Base-by-base conservation (phyloP, 2,797 vertebrate genomes). In the Adelosebastes latens region DNA sequence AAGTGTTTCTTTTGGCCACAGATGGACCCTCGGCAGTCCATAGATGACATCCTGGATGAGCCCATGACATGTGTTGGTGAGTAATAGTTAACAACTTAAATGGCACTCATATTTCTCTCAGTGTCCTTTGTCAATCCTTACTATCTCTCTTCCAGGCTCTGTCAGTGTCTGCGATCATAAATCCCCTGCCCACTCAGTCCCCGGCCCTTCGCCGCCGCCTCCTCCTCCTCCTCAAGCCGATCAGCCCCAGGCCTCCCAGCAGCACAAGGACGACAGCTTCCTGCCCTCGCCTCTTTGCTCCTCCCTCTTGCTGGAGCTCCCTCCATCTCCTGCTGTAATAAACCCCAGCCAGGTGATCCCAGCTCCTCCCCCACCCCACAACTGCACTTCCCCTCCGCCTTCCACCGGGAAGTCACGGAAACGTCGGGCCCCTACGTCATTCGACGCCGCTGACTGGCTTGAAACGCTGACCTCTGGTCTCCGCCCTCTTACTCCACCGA, bases 21-120 rank as follows among this genome's bases (percentile, higher is more conserved):
- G 97, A 94, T 97, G 96, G 96, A 97, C 84, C 96, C 96, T 76
- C 95, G 93, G 73, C 96, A 96, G 88, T 97, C 96, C 65, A 96
- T 98, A 80, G 96, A 97, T 58, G 97, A 98, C 87, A 97, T 98
- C 84, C 86, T 98, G 91, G 96, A 97, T 65, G 97, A 96, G 71
- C 92, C 95, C 4, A 73, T 96, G 77, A 87, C 91, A 61, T 93
- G 91, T 86, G 87, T 90, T 72, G 95, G 97, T 96, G 82, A 93
- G 90, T 89, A 46, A 46, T 18, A 46, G 16, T 46, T 52, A n/a
- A 52, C 16, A 68, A 4, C 7, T 34, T 65, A 32, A 81, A 72
- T 42, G 27, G 9, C 29, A 20, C 34, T 59, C 27, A 42, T 60
- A 34, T 66, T 65, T 84, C 34, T 83, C 75, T 76, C 34, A 79